These are phyloP conservation scores for Hemiscyllium ocellatum DNA, from an alignment of 2,113 vertebrate genomes.

Conservation along the genomic window DNA sequence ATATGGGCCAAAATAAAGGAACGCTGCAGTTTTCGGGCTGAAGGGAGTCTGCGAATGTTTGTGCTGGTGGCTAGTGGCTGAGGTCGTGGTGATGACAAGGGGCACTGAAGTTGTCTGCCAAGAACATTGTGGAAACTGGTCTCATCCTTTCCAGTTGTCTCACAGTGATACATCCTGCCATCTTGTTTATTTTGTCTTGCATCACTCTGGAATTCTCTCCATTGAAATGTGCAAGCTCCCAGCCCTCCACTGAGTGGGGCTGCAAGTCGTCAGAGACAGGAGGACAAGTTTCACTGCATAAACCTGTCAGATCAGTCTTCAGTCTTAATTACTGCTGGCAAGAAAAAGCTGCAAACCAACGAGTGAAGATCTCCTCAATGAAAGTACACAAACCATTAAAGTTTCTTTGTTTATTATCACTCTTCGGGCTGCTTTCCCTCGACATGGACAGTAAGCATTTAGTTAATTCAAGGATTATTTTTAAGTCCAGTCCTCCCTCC, in stretches of 20 bases:
- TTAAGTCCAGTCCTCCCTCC: not conserved
- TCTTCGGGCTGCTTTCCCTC: slow-evolving; percentile 15
- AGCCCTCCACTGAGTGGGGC: not conserved
- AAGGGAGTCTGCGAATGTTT: not conserved
- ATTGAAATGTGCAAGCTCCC: not conserved
- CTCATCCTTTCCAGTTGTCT: not conserved
- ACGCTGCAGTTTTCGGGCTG: not conserved
- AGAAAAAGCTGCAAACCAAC: not conserved
- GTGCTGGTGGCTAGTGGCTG: not conserved
- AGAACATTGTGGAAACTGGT: not conserved
- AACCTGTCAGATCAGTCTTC: slow-evolving; percentile 26
- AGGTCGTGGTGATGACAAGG: not conserved
- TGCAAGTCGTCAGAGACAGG: not conserved
- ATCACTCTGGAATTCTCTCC: not conserved
- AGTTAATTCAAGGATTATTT: not conserved
- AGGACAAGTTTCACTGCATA: not conserved
- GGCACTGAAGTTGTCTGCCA: not conserved
- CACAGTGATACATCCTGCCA: slow-evolving; percentile 12
- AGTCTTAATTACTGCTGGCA: not conserved
- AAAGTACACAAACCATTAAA: slow-evolving; percentile 31
- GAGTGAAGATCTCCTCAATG: not conserved
- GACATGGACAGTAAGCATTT: not conserved
- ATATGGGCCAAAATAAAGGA: not conserved
- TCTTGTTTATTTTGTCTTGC: slow-evolving; percentile 2
- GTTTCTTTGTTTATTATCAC: slow-evolving; percentile 25